Evolutionary conservation across 92 coral and sea anemone genomes (phyloP), one percentile per base, ranked within the genome.

Genomic region (Palythoa heliodiscus): DNA sequence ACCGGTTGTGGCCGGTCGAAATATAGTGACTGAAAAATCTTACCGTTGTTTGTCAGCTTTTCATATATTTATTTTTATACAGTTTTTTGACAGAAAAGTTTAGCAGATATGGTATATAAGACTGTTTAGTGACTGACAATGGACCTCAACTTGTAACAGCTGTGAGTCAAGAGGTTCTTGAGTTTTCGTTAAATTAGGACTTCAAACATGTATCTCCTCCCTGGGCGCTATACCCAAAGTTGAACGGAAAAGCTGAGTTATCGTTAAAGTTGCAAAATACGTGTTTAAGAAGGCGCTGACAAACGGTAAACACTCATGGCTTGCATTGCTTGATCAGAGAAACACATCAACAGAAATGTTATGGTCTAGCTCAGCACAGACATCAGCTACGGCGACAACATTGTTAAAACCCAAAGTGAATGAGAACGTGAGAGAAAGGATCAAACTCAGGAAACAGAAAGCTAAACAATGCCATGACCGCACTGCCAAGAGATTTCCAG

Each of bases 391-490:
- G 1, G 35, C 35, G 35, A 54, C 11, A 11, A 54, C 60, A 54
- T 16, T 54, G 60, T 15, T 54, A 12, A 54, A 54, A 54, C 60
- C 60, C 13, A 54, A 24, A 20, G 35, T 69, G 2, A 16, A 24
- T n/a, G 43, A 38, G 15, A 25, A 25, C 73, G 16, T 71, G 9
- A 71, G 50, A 35, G 50, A 71, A 13, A 71, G 35, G 43, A 71
- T 16, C 43, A 76, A 76, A 43, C 81, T 71, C 19, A 71, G 47
- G 76, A 71, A 71, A 71, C 19, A 75, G 11, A 53, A 25, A 55
- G 12, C 61, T 5, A 47, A 47, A 47, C 12, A 5, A 35, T 47
- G 50, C 58, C 57, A 43, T 20, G 48, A 47, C 47, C 22, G 38
- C 53, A 58, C 66, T 15, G 66, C 66, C 66, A 58, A 58, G 66